phyloP scores from a whole-genome alignment of 2,888 invertebrate species.

The Phania funesta region DNA sequence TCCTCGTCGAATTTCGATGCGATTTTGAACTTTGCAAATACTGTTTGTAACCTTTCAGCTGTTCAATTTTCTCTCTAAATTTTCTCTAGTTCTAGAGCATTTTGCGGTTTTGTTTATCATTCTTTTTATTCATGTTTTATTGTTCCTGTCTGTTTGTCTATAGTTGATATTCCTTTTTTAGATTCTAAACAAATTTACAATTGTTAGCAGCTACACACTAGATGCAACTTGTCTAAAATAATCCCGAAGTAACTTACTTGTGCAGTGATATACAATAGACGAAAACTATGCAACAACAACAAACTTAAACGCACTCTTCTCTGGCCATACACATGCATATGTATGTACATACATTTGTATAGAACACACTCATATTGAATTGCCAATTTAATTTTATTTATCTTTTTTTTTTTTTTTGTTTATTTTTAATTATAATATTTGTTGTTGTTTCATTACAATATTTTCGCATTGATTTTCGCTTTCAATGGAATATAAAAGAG shows the following conservation, averaged over 20 bases:
- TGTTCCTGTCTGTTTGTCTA: conserved; percentile 63
- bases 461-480: conserved; percentile 64
- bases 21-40: conserved; percentile 58
- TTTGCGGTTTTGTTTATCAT: conserved; percentile 62
- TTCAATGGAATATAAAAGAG: conserved; percentile 31
- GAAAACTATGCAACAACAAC: neutral
- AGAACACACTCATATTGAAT: conserved; percentile 20
- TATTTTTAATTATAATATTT: conserved; percentile 55
- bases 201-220: conserved; percentile 40
- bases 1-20: neutral
- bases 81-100: conserved; percentile 36
- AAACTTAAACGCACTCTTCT: neutral
- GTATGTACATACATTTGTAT: neutral
- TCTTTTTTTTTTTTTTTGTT: conserved; percentile 50
- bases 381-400: conserved; percentile 43
- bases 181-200: conserved; percentile 57
- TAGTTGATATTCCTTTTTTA: conserved; percentile 58
- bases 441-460: conserved; percentile 59
- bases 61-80: conserved; percentile 43
- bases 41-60: conserved; percentile 63
- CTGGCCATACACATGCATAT: neutral
- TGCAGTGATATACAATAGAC: conserved; percentile 28
- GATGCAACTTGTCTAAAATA: neutral
- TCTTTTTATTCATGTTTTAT: conserved; percentile 43
- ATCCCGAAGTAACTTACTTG: conserved; percentile 2